Evolutionary conservation across 2,113 vertebrate species (phyloP).

Genomic region (Irena cyanogastra): DNA sequence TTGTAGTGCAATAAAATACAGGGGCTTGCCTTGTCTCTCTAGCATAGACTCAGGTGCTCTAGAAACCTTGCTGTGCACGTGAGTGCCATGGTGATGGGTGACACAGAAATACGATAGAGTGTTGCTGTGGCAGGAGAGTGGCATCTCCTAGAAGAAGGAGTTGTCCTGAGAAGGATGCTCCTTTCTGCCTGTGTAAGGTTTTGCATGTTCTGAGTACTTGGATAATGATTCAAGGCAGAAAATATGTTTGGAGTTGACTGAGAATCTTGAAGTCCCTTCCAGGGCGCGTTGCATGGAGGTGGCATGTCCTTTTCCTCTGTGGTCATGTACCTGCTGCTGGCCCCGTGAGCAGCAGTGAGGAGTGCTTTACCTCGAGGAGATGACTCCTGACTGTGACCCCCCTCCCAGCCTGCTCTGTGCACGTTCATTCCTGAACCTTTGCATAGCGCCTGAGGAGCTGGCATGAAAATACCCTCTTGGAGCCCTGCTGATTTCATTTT

Average conservation of each 20-base stretch:
- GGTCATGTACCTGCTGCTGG: not conserved
- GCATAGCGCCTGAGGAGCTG: not conserved
- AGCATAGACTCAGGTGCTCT: not conserved
- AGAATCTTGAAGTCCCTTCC: not conserved
- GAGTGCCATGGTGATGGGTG: not conserved
- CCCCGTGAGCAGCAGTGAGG: not conserved
- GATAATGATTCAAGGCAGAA: not conserved
- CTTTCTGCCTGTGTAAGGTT: not conserved
- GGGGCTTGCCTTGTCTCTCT: not conserved
- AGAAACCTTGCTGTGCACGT: not conserved
- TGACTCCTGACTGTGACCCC: not conserved
- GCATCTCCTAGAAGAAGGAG: not conserved
- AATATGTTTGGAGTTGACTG: not conserved
- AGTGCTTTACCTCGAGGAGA: not conserved
- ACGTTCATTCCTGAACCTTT: not conserved
- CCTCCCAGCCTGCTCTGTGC: not conserved
- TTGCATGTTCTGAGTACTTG: not conserved
- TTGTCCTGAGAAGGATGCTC: not conserved
- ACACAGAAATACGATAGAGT: not conserved
- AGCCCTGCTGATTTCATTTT: not conserved
- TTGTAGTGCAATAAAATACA: constrained; percentile 13
- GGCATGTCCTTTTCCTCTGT: not conserved
- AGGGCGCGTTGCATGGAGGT: not conserved
- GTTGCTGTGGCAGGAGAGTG: not conserved
- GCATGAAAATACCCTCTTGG: not conserved